Percentiles rank a stretch among this genome's conserved stretches.
Conservation (phyloP, 2,888 invertebrate genomes). For the Corbicula japonica region DNA sequence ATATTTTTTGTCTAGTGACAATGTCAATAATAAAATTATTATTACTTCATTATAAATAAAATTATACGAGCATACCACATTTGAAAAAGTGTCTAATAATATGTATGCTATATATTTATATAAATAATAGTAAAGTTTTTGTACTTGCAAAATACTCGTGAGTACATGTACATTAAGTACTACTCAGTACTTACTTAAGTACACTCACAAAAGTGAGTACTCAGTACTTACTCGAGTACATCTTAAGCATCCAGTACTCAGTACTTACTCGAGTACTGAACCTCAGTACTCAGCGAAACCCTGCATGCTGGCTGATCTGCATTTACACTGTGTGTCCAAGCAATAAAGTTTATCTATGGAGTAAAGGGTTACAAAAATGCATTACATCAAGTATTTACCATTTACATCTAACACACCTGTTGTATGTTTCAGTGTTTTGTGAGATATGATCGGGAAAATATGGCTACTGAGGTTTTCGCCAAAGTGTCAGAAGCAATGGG, state of each 20-base stretch:
- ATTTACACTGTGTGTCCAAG: not conserved
- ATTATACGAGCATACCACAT: no score
- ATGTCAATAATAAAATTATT: no score
- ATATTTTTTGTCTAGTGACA: no score
- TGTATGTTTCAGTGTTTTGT: constrained; percentile 79
- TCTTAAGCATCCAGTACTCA: not conserved
- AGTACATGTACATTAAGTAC: no score
- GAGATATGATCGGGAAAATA: constrained; percentile 85
- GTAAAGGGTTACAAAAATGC: not conserved
- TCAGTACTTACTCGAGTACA: no score
- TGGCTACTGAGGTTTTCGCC: constrained; percentile 74
- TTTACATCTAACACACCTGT: not conserved
- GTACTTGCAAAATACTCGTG: no score
- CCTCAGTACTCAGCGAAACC: not conserved
- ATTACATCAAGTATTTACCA: not conserved
- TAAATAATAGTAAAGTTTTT: no score
- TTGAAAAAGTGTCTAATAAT: no score
- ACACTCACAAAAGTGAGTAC: no score
- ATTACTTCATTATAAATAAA: no score
- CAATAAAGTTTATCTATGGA: not conserved
- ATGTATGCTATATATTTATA: no score
- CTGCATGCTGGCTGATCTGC: not conserved
- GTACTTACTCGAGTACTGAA: not conserved
- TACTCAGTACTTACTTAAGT: no score
- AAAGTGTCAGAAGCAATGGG: constrained; percentile 68